Evolutionary conservation across 2,888 invertebrate species (phyloP), one percentile per base, ranked within the genome.

Genomic region (Glaucopsyche alexis): DNA sequence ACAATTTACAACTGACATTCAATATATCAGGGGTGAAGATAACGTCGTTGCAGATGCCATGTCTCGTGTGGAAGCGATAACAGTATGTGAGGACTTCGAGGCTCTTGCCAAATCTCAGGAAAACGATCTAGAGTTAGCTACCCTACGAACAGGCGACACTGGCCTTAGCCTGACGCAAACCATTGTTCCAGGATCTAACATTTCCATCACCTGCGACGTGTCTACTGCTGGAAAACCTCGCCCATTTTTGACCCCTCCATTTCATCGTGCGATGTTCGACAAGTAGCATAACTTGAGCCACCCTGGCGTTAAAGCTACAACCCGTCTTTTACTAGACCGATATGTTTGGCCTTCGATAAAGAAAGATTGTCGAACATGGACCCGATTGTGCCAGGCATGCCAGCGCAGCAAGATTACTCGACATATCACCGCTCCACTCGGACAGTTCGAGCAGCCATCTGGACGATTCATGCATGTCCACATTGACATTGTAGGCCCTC

Each of bases 271-370:
- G 6, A 16, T 42, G 4, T 80, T 79, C 42, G 55, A 77, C 14
- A 52, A 60, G 8, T 11, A 77, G 0, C 78, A 80, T 50, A 76
- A 71, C 14, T 49, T 79, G 3, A 76, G 76, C 49, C 79, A 79
- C 50, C 79, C 79, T 7, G 77, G 78, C 38, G 75, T 67, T 1
- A 60, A 71, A 38, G 75, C 76, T 38, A 67, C 78, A 8, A 50
- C 42, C 2, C 75, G 76, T 0, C 64, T 87, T 4, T 75, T 88
- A 4, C 64, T 80, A 0, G 72, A 81, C 29, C 80, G 83, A 0
- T 87, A 79, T 60, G 83, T 87, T 0, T 88, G 87, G 87, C 85
- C 84, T 0, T 71, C 71, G 1, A 80, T 87, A 13, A 19, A 0
- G 0, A 76, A 75, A 9, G 84, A 88, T 71, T 80, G 79, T 52